Conservation (phyloP, 2,888 invertebrate species). For the Subacronicta megacephala region DNA sequence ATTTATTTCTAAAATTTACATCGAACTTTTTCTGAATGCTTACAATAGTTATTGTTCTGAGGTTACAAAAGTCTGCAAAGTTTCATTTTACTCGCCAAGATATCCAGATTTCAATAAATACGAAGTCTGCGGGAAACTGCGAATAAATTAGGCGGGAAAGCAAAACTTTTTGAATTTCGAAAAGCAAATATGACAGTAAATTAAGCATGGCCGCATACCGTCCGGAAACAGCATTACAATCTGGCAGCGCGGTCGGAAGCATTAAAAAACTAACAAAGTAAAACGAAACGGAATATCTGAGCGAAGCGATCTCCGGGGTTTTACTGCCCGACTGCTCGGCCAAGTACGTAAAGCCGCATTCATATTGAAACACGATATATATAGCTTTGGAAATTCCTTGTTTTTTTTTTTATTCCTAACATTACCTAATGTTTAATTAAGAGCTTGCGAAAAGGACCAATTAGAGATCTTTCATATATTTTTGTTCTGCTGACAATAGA, state of each 20-base stretch:
- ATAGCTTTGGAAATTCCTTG: neutral
- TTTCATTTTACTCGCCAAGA: slow-evolving; percentile 23
- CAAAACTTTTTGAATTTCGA: slow-evolving; percentile 27
- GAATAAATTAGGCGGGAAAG: too few relatives aligned
- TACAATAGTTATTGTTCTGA: too few relatives aligned
- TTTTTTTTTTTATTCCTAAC: too few relatives aligned
- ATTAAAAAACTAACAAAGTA: slow-evolving; percentile 62
- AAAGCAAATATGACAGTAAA: slow-evolving; percentile 40
- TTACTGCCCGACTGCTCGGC: slow-evolving; percentile 47
- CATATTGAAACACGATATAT: slow-evolving; percentile 27
- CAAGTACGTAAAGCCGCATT: slow-evolving; percentile 38
- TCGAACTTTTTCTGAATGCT: slow-evolving; percentile 7
- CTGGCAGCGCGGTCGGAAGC: slow-evolving; percentile 39
- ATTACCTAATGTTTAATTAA: too few relatives aligned
- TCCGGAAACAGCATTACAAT: slow-evolving; percentile 42
- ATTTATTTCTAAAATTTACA: neutral
- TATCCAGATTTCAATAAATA: slow-evolving; percentile 22
- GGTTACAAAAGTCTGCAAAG: slow-evolving; percentile 10
- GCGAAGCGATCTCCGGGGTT: slow-evolving; percentile 54
- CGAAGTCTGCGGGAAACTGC: neutral
- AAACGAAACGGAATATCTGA: slow-evolving; percentile 57
- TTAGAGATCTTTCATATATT: too few relatives aligned
- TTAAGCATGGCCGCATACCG: slow-evolving; percentile 47
- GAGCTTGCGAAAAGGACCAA: too few relatives aligned
- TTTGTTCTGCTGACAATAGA: too few relatives aligned